These are phyloP conservation scores for Antedon mediterranea DNA, from an alignment of 53 echinoderm and acorn worm genomes.

Conservation along the genomic window DNA sequence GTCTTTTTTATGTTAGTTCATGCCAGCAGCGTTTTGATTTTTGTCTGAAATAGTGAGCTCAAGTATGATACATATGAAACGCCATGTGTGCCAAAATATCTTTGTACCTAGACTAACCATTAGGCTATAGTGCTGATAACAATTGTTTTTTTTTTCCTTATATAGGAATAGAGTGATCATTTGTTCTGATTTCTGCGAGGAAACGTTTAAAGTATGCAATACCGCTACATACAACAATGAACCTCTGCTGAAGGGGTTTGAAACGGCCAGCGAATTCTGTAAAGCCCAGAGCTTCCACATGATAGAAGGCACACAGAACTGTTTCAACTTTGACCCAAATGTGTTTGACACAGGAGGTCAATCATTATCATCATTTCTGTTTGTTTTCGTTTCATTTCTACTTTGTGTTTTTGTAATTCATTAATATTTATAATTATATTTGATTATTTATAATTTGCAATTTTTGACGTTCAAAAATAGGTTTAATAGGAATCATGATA, in stretches of 20 bases:
- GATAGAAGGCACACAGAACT: constrained; percentile 47
- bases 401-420: neutral
- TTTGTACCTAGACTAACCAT: no score
- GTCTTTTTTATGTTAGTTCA: no score
- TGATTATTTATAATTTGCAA: no score
- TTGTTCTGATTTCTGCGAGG: constrained; percentile 79
- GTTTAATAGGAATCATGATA: no score
- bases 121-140: no score
- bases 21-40: no score
- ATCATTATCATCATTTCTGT: neutral
- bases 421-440: no score
- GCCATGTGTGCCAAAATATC: no score
- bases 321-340: constrained; percentile 76
- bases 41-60: no score
- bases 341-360: constrained; percentile 41
- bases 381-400: neutral
- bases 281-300: constrained; percentile 75
- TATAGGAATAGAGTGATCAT: constrained; percentile 41
- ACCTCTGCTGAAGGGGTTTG: constrained; percentile 41
- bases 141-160: neutral
- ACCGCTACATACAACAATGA: constrained; percentile 21
- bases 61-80: no score
- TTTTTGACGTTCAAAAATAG: no score
- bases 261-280: constrained; percentile 47
- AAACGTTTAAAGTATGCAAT: constrained; percentile 61